phyloP scores from a whole-genome alignment of 1,140 invertebrate genomes.

The Papilio polytes region DNA sequence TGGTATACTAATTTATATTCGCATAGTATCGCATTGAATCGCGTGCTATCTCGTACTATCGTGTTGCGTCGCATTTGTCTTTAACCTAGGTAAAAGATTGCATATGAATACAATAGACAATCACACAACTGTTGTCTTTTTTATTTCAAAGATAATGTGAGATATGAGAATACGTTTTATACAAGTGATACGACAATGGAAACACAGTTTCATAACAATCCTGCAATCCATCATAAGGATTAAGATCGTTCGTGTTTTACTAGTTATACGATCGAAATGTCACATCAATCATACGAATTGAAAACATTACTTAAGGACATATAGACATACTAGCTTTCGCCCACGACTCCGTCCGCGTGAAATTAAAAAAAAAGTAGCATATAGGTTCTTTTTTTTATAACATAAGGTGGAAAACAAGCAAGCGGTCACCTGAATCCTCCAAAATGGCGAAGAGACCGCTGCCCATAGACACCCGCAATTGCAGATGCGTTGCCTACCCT shows the following conservation, averaged over 20 bases:
- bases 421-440: no score
- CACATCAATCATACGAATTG: not conserved
- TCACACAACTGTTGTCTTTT: no score
- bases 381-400: no score
- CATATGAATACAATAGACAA: no score
- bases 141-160: not conserved
- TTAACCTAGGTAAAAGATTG: not conserved
- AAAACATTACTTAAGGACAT: not conserved
- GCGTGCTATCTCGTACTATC: not conserved
- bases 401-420: no score
- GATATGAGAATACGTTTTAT: not conserved
- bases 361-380: no score
- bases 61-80: not conserved
- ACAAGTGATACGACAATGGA: not conserved
- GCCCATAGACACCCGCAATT: no score
- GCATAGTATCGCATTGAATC: not conserved
- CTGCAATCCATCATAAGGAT: conserved; percentile 19
- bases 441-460: no score
- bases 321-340: not conserved
- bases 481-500: no score
- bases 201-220: not conserved
- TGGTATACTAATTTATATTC: not conserved
- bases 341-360: no score
- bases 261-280: not conserved
- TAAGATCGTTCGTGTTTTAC: not conserved